These are phyloP conservation scores for Nowickia ferox DNA, from an alignment of 2,888 invertebrate species.

Conservation along the genomic window DNA sequence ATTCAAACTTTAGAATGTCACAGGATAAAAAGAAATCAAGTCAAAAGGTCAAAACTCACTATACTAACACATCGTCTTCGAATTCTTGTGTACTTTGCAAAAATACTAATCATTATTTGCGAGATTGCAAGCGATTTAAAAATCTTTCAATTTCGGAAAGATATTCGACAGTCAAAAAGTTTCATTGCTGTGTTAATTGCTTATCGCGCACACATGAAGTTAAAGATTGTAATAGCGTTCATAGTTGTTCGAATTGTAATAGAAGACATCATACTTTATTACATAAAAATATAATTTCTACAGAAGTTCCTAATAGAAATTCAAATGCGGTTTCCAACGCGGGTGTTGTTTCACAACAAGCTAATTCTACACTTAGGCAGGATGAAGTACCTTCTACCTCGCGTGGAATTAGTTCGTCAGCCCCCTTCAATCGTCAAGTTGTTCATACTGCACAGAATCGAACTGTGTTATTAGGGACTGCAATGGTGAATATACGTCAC, in stretches of 20 bases:
- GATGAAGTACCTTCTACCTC: background rate
- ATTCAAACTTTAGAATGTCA: background rate
- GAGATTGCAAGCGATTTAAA: background rate
- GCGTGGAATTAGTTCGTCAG: background rate
- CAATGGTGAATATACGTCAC: too few species aligned
- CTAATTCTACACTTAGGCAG: background rate
- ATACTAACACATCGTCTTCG: too few species aligned
- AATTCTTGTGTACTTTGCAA: background rate
- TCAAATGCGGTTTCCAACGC: too few species aligned
- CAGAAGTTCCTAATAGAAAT: background rate
- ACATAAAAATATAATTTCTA: background rate
- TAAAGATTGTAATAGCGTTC: background rate
- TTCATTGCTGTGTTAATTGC: background rate
- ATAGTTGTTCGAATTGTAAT: conserved; percentile 10
- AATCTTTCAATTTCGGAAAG: conserved; percentile 11
- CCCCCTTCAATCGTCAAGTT: background rate
- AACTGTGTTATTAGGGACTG: background rate
- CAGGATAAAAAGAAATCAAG: background rate
- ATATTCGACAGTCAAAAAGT: background rate
- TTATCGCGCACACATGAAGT: background rate
- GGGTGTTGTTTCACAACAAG: background rate
- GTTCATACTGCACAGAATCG: background rate
- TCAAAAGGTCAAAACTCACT: background rate
- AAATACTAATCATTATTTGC: background rate
- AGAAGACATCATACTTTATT: background rate